Evolutionary conservation across 2,888 invertebrate genomes (phyloP), one percentile per base, ranked within the genome.

Genomic region (Drosophila cracens): DNA sequence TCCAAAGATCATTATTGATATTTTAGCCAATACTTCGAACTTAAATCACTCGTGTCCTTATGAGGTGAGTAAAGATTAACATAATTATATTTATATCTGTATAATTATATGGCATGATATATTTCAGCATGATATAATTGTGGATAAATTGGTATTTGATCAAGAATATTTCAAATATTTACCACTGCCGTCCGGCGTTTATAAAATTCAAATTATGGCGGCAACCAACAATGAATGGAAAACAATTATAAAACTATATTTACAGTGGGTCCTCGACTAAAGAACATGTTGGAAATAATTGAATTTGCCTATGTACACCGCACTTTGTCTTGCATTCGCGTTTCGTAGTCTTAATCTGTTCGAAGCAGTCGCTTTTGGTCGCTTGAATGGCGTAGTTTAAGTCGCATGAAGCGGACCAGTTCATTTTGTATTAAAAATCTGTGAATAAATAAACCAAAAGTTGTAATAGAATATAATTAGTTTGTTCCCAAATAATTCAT

Each of bases 11-110:
- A 0, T 72, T 0, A 0, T 1, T 0, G 49, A 53, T 25, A 1
- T 0, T 2, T 0, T 74, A 1, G 0, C 1, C 1, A 18, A 8
- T 2, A 4, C 11, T 2, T 60, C 74, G 0, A 74, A 72, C 43
- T 6, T 72, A 2, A 64, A 74, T 38, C 72, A 68, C 27, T 21
- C 63, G 1, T 72, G 74, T 29, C 72, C 71, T 1, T 72, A 64
- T 49, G 34, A 10, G 8, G 34, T 53, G 25, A 25, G 53, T 53
- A n/a, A 7, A 8, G 13, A 21, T 34, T 54, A 2, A 11, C 6
- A 21, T 1, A 27, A 38, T 38, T 10, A 16, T 31, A 1, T 40
- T 25, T 38, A 11, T 43, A 43, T 46, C 4, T 7, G 27, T 29
- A 27, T n/a, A 6, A 8, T 31, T 34, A 46, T 13, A 46, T 21